Evolutionary conservation across 2,797 vertebrate species (phyloP), one percentile per base, ranked within the genome.

Genomic region (Helicolenus hilgendorfi): DNA sequence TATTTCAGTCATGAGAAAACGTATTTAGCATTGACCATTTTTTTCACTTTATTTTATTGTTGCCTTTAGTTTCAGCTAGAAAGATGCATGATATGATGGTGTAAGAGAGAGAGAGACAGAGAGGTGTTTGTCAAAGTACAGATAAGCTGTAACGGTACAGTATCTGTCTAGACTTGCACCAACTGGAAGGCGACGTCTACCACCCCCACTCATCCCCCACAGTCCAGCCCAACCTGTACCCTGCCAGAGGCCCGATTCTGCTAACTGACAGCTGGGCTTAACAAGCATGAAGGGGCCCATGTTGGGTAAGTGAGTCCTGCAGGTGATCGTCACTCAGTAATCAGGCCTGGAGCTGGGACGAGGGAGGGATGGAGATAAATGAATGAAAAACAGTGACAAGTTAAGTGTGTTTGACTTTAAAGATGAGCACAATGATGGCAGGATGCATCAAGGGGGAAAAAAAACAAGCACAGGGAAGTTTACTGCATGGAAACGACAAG

Each of bases 311-410:
- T 45, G 35, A 71, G 63, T 49, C 75, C 82, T 24, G 7, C 59
- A 77, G 89, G 84, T 83, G 74, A 88, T 84, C 35, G 62, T 80
- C 84, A 85, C 67, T 68, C 83, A 84, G 41, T 38, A 56, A 79
- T 70, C 45, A 62, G 69, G 18, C 18, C 45, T 49, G 45, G 45
- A 49, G 45, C 45, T 49, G 45, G 45, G 45, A 49, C 18, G 45
- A 49, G 18, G 27, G 36, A 24, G 24, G 13, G 62, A 55, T 3
- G 35, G 45, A 55, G 53, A 49, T 20, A 20, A 49, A 49, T n/a
- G 18, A 49, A 49, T 1, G 3, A 49, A 49, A 7, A 49, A 49
- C 7, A 49, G 45, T 49, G 18, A 49, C 45, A 20, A 49, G 45
- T 49, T 18, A 49, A 49, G 41, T 49, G 45, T 49, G 45, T 49